Base-by-base conservation (phyloP, 2,797 vertebrate genomes). In the Cichlasoma orientale region DNA sequence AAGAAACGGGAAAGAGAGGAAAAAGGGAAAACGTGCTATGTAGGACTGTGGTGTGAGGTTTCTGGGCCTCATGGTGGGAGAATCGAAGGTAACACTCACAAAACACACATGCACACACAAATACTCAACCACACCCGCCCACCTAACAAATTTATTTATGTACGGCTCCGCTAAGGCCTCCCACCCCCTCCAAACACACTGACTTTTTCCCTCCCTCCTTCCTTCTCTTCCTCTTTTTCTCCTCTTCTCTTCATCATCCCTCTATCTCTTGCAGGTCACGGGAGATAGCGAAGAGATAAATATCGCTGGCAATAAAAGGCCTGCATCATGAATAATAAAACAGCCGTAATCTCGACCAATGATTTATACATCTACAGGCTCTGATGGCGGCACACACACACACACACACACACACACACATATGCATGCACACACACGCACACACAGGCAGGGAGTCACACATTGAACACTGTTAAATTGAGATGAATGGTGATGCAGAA, bases 271-370 rank as follows among this genome's bases (percentile, higher is more conserved):
- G 91, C 91, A 90, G 93, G 91, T 94, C 90, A 93, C 84, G 82
- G 85, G 88, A 93, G 90, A 92, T 86, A 86, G 88, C 47, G 70
- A 74, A 89, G 89, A 93, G 93, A 96, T 95, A 95, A 95, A 96
- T 96, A 95, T 95, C 88, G 70, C 90, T 85, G 86, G 92, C 92
- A 94, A 96, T 95, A 95, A 95, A 96, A 95, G 94, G 92, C 90
- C 86, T 72, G 93, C 90, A 94, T 95, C 95, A 96, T 96, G 96
- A 96, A 96, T 96, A 96, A 96, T 96, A 95, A 95, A 96, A 94
- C 90, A 95, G 93, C 90, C 86, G 90, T 95, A 95, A 95, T 96
- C 93, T 91, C 89, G 75, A 88, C 90, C 93, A 88, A 88, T 96
- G 95, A 96, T 95, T 96, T 95, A 96, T 96, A 94, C 91, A 93